Evolutionary conservation across 2,797 vertebrate genomes (phyloP).

Genomic region (Nannoperca obscura): DNA sequence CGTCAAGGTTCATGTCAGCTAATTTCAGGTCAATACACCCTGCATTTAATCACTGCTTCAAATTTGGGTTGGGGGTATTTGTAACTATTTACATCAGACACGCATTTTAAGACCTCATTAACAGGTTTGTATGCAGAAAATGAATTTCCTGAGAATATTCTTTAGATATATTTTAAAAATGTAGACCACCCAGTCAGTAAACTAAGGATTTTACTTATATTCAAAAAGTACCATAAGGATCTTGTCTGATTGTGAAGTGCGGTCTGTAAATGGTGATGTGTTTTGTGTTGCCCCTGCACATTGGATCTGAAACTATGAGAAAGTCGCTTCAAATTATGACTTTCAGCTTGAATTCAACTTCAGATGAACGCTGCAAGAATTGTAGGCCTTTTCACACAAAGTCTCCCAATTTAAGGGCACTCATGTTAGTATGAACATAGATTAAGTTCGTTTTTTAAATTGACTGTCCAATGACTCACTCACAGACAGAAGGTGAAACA

Average conservation of each 20-base stretch:
- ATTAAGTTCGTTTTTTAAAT: too few relatives aligned
- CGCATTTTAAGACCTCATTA: background rate
- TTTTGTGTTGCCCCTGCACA: background rate
- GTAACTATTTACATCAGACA: background rate
- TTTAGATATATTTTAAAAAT: too few relatives aligned
- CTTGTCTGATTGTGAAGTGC: background rate
- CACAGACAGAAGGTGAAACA: background rate
- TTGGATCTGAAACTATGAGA: background rate
- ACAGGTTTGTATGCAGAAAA: background rate
- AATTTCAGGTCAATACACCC: background rate
- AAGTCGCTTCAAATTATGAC: background rate
- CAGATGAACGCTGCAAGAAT: background rate
- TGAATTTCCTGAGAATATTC: background rate
- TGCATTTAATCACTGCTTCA: background rate
- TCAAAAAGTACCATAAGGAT: background rate
- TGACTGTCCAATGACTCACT: too few relatives aligned
- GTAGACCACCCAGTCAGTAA: background rate
- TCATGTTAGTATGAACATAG: background rate
- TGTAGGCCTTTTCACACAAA: background rate
- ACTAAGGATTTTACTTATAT: background rate
- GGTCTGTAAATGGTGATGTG: background rate
- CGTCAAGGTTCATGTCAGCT: background rate
- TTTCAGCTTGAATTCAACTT: background rate
- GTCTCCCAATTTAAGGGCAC: background rate
- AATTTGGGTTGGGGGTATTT: background rate